Evolutionary conservation across 92 coral and sea anemone species (phyloP).

Genomic region (Zoanthus sansibaricus): DNA sequence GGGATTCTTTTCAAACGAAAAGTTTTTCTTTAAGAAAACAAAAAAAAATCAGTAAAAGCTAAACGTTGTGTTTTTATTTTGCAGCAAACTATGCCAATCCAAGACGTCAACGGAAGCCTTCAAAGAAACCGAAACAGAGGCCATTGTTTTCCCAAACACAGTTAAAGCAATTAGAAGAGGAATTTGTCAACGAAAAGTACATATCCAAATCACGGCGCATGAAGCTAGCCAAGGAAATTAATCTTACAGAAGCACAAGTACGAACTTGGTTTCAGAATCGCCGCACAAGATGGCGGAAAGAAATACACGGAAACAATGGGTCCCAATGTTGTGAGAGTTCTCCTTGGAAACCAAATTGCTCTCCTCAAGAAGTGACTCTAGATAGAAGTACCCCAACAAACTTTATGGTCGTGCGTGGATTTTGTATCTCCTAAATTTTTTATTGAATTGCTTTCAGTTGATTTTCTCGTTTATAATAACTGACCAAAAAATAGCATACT

Average conservation of each 20-base stretch:
- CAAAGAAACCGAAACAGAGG: conserved; percentile 86
- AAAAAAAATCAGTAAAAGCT: background rate
- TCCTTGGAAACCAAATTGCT: conserved; percentile 35
- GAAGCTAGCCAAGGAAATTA: conserved; percentile 79
- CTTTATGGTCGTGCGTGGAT: conserved; percentile 76
- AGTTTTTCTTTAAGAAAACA: background rate
- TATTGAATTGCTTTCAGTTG: background rate
- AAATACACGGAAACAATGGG: conserved; percentile 74
- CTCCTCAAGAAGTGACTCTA: conserved; percentile 21
- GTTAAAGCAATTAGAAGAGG: conserved; percentile 83
- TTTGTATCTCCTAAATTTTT: conserved; percentile 58
- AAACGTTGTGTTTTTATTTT: conserved; percentile 15
- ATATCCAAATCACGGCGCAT: conserved; percentile 87
- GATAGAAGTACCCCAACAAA: conserved; percentile 40
- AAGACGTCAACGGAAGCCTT: conserved; percentile 76
- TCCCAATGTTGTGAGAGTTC: conserved; percentile 50
- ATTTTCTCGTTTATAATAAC: background rate
- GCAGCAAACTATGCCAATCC: conserved; percentile 79
- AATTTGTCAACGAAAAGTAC: conserved; percentile 84
- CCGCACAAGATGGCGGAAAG: conserved; percentile 93
- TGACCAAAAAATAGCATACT: too few species aligned
- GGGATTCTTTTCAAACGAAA: background rate
- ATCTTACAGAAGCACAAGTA: conserved; percentile 89
- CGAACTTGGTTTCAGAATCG: conserved; percentile 93
- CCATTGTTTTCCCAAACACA: conserved; percentile 89